These are phyloP conservation scores for Arenaria interpres DNA, from an alignment of 2,113 vertebrate genomes.

Conservation along the genomic window DNA sequence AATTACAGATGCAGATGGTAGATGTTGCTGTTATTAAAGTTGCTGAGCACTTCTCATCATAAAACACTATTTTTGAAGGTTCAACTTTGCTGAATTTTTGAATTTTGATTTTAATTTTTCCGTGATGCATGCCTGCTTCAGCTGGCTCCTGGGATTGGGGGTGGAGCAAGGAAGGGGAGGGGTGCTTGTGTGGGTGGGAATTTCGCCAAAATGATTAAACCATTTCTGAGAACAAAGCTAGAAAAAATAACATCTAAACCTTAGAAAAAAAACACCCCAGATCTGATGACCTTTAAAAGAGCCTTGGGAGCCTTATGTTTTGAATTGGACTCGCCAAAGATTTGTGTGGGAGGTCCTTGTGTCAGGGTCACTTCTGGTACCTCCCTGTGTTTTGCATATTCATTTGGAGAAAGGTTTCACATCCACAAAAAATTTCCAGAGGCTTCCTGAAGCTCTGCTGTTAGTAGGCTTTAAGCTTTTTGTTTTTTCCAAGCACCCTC, in stretches of 20 bases:
- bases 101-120: not conserved
- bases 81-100: not conserved
- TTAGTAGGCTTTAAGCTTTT: not conserved
- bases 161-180: not conserved
- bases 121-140: not conserved
- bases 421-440: not conserved
- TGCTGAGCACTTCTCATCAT: not conserved
- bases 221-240: not conserved
- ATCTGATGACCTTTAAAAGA: not conserved
- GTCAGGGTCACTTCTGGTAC: not conserved
- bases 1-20: not conserved
- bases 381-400: not conserved
- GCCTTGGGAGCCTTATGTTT: not conserved
- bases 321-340: not conserved
- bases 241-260: not conserved
- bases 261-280: not conserved
- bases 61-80: not conserved
- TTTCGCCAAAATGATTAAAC: not conserved
- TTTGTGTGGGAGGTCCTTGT: not conserved
- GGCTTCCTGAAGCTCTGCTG: not conserved
- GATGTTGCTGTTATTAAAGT: not conserved
- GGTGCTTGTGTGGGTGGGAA: not conserved
- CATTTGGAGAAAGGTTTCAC: not conserved
- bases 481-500: not conserved
- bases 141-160: not conserved